Evolutionary conservation across 2,113 vertebrate genomes (phyloP), one percentile per base, ranked within the genome.

Genomic region (Chionomys nivalis): DNA sequence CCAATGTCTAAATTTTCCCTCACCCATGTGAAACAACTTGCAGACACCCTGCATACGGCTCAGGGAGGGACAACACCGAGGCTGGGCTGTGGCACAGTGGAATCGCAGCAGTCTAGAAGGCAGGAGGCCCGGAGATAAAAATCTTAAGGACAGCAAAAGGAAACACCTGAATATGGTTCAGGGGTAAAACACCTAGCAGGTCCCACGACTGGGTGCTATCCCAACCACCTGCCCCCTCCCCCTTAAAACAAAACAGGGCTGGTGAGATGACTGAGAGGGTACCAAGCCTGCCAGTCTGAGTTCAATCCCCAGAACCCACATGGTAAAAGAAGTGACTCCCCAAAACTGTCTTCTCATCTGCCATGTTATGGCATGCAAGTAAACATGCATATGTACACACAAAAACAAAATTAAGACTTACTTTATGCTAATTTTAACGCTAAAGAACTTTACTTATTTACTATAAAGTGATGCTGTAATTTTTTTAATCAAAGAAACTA

Each of bases 361-460:
- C 17, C 63, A 44, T 61, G 58, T 83, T 28, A 63, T 21, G 10
- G 9, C 65, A 70, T 65, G 63, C 44, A 87, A 65, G 39, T 42
- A 86, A 28, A 5, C 39, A 85, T 17, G 2, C 58, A 28, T 24
- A 63, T 11, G 23, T 19, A 36, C 49, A 81, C 19, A 79, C 42
- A 78, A 52, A 81, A 33, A 33, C 47, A 61, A 23, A 44, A 47
- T n/a, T n/a, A n/a, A 87, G 6, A 78, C 87, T 49, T 87, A 83
- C 24, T 83, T 63, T 63, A 83, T 83, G 81, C n/a, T 83, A 83
- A 83, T 93, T 93, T 96, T 91, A 95, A 93, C 94, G 77, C 66
- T 78, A 78, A 66, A 92, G 95, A 90, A 76, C 65, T 31, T 92
- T 87, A 94, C 52, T 93, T 77, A 75, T 2, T 87, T 91, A 82